phyloP scores from a whole-genome alignment of 2,888 invertebrate genomes.

The Epinotia ramella region DNA sequence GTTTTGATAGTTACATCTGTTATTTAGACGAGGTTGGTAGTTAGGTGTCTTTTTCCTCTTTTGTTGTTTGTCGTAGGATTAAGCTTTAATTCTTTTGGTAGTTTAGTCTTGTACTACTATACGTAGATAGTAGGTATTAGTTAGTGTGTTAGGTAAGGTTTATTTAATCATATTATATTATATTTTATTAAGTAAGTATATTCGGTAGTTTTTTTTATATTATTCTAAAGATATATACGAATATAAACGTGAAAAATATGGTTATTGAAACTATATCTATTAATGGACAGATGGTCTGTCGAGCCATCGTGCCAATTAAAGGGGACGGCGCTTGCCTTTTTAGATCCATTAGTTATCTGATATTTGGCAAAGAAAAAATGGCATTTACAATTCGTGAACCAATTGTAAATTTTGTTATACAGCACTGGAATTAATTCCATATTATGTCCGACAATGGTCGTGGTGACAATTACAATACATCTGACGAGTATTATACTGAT shows the following conservation, averaged over 20 bases:
- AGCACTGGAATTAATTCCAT: slow-evolving; percentile 9
- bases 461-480: too few relatives aligned
- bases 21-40: too few relatives aligned
- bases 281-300: not conserved
- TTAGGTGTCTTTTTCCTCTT: not conserved
- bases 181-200: not conserved
- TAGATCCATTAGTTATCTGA: slow-evolving; percentile 15
- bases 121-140: not conserved
- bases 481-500: too few relatives aligned
- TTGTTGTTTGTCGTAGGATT: too few relatives aligned
- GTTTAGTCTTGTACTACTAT: not conserved
- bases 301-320: not conserved
- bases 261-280: slow-evolving; percentile 14
- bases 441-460: too few relatives aligned
- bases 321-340: slow-evolving; percentile 20
- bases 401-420: slow-evolving; percentile 13
- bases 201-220: not conserved
- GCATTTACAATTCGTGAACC: too few relatives aligned
- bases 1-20: too few relatives aligned
- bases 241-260: slow-evolving; percentile 8
- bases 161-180: not conserved
- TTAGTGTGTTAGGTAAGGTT: not conserved
- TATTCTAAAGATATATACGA: not conserved
- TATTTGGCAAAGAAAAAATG: not conserved
- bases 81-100: too few relatives aligned